Conservation (phyloP, 2,888 invertebrate species). For the Euplagia quadripunctaria region DNA sequence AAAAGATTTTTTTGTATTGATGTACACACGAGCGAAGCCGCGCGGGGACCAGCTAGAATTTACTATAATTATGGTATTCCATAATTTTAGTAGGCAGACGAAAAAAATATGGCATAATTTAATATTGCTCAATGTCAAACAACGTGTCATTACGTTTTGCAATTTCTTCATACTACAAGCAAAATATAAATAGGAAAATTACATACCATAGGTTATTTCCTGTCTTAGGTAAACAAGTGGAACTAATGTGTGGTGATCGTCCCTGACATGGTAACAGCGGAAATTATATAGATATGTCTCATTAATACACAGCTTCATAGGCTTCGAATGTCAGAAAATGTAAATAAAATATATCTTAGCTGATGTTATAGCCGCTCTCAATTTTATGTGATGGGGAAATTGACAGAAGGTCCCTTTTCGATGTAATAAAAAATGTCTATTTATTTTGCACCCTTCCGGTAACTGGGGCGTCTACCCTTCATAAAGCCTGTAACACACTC, state of each 20-base stretch:
- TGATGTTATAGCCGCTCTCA: slow-evolving; percentile 21
- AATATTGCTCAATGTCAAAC: background rate
- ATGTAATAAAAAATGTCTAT: slow-evolving; percentile 45
- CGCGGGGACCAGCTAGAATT: too few relatives aligned
- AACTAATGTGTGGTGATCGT: slow-evolving; percentile 13
- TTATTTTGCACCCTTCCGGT: slow-evolving; percentile 44
- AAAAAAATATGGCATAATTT: background rate
- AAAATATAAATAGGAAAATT: background rate
- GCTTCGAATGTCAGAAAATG: background rate
- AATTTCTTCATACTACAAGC: slow-evolving; percentile 1
- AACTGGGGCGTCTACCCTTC: slow-evolving; percentile 36
- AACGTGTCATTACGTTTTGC: background rate
- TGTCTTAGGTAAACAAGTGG: slow-evolving; percentile 12
- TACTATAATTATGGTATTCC: background rate
- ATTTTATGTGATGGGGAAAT: slow-evolving; percentile 30
- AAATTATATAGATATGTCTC: background rate
- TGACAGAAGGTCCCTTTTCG: slow-evolving; percentile 33
- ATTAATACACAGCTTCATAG: background rate
- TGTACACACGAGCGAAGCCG: too few relatives aligned
- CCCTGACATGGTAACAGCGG: background rate
- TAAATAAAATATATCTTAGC: slow-evolving; percentile 27
- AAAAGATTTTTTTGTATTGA: too few relatives aligned
- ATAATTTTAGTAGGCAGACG: background rate
- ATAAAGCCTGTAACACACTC: slow-evolving; percentile 35
- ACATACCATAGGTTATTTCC: slow-evolving; percentile 15